Evolutionary conservation across 2,888 invertebrate genomes (phyloP), one percentile per base, ranked within the genome.

Genomic region (Heteropelma amictum): DNA sequence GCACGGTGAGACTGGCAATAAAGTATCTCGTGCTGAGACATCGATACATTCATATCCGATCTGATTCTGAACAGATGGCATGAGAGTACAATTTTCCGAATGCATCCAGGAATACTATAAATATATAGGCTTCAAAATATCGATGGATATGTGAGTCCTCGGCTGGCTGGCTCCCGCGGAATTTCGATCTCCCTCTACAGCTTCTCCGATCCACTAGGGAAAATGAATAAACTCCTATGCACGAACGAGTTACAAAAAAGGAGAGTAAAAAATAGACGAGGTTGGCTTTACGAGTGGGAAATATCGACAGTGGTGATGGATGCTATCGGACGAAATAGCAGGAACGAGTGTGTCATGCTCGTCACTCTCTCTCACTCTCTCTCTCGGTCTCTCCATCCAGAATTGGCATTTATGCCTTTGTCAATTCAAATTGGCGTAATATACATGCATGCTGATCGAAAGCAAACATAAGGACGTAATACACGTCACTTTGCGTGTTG

Each of bases 221-320:
- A 68, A 73, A 68, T 68, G 63, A 73, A 73, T 51, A 64, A 73
- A 64, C 58, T 45, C 38, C 51, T 14, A 73, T 63, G 63, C 56
- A 38, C 63, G 73, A 68, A 63, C 63, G 58, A 58, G 33, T 51
- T 21, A 3, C 30, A 61, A 68, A 47, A 67, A 47, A 17, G 23
- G 33, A 33, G n/a, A 60, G 2, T 10, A 60, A 65, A 35, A 23
- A 12, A 45, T 10, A 45, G 23, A 68, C 40, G 12, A 53, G 35
- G 30, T 28, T 12, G 49, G 42, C 23, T 38, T 35, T 38, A 21
- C 23, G 38, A 61, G 40, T 17, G 42, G 42, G 38, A 2, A 51
- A 53, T 17, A 68, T 42, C 35, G 68, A 19, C 42, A 58, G 40
- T 33, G 69, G 23, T 64, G 63, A 73, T 69, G 58, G 45, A 69